Evolutionary conservation across 2,113 vertebrate species (phyloP), one percentile per base, ranked within the genome.

Genomic region (Tauraco erythrolophus): DNA sequence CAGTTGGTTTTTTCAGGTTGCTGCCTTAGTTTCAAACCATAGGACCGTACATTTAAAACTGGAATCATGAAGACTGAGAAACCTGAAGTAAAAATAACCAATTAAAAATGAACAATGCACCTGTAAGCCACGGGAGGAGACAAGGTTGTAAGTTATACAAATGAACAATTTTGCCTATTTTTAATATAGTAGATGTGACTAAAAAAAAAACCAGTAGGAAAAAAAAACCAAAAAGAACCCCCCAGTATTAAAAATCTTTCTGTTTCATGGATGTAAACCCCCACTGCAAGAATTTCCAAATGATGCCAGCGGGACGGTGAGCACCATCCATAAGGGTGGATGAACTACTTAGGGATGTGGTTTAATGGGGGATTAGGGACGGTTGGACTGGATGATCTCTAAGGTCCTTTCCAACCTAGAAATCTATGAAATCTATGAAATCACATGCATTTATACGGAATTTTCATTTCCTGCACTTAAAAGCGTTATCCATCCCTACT

Each of bases 381-480:
- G n/a, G n/a, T n/a, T n/a, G n/a, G n/a, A n/a, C n/a, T n/a, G n/a
- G n/a, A n/a, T n/a, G n/a, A n/a, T n/a, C n/a, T n/a, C n/a, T n/a
- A n/a, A n/a, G n/a, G n/a, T n/a, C n/a, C n/a, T n/a, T n/a, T n/a
- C n/a, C n/a, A n/a, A n/a, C n/a, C n/a, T n/a, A n/a, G n/a, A n/a
- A n/a, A n/a, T n/a, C n/a, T n/a, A n/a, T n/a, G n/a, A n/a, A n/a
- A n/a, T n/a, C n/a, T n/a, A n/a, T n/a, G n/a, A n/a, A n/a, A n/a
- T n/a, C 39, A 3, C 24, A 0, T 1, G 2, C 16, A 0, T 1
- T 13, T 2, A 21, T 0, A 13, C 21, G 22, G 11, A 22, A 22
- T 28, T 71, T 18, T 19, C 3, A 1, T 53, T 81, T 76, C 60
- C 51, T 15, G 2, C 50, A 10, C 37, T 57, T 33, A 1, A 54